Evolutionary conservation across 2,797 vertebrate genomes (phyloP), one percentile per base, ranked within the genome.

Genomic region (Anguilla pacifica): DNA sequence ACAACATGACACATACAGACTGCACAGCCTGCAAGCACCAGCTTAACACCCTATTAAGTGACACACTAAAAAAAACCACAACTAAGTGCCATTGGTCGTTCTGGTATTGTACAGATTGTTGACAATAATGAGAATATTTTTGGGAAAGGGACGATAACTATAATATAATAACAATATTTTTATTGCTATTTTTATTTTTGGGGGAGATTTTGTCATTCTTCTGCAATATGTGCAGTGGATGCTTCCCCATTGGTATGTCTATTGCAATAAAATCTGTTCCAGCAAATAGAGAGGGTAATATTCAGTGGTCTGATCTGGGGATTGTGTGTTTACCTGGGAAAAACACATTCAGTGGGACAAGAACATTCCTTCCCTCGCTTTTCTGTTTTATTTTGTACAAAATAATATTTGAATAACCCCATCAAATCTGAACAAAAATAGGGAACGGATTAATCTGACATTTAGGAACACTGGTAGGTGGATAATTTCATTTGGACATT

Each of bases 381-480:
- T 85, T 64, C 74, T 6, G 43, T 43, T 90, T 90, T 88, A 89
- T 90, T 91, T 91, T 91, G 87, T 88, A 25, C 31, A 70, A 90
- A 82, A 89, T 89, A 89, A 87, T 91, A 88, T 89, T 92, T 92
- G 91, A 90, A 90, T 89, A 90, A 90, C 85, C 70, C 53, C 79
- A 83, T 64, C 91, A 90, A 90, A 90, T 86, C 79, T 86, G 59
- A 90, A 85, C 86, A 89, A 90, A 89, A 89, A 90, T 77, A 91
- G 88, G 91, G 91, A 91, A 89, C 89, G 85, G 88, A 90, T 91
- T 91, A 90, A 90, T 87, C 88, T 90, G 88, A 89, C 84, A 88
- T 91, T 91, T 91, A 92, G 88, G 84, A 89, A 88, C 64, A 2
- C 43, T 87, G 90, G 88, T 28, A 53, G 25, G 82, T n/a, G 82